phyloP scores from a whole-genome alignment of 2,888 invertebrate species.

The Toxonevra muliebris region DNA sequence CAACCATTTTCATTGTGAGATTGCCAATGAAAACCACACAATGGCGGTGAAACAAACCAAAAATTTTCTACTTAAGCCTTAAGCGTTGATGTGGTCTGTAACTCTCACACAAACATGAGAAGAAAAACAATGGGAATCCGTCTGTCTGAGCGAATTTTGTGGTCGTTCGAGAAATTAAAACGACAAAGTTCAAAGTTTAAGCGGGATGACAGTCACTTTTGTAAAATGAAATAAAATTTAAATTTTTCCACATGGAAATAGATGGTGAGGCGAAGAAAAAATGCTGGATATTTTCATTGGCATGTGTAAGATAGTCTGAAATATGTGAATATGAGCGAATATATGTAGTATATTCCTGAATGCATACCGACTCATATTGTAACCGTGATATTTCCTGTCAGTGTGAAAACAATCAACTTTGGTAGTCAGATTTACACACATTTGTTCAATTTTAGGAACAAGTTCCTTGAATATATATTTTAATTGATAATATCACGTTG shows the following conservation, averaged over 20 bases:
- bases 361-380: too few relatives aligned
- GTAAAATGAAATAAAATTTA: slow-evolving; percentile 38
- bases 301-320: too few relatives aligned
- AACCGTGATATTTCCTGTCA: too few relatives aligned
- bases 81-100: slow-evolving; percentile 35
- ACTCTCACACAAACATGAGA: not conserved
- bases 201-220: slow-evolving; percentile 61
- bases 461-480: too few relatives aligned
- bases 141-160: slow-evolving; percentile 46
- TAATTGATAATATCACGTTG: too few relatives aligned
- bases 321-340: too few relatives aligned
- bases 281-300: too few relatives aligned
- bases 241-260: not conserved
- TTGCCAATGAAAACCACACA: slow-evolving; percentile 40
- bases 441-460: too few relatives aligned
- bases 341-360: too few relatives aligned
- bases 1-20: slow-evolving; percentile 34
- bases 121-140: slow-evolving; percentile 58
- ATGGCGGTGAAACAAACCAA: slow-evolving; percentile 39
- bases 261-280: slow-evolving; percentile 36
- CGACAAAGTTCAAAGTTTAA: slow-evolving; percentile 64
- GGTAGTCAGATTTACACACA: too few relatives aligned
- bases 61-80: slow-evolving; percentile 28
- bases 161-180: slow-evolving; percentile 56
- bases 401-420: too few relatives aligned